Percentiles rank a stretch among this genome's conserved stretches.
Conservation (phyloP, 30 jellyfish, hydroid and myxozoan genomes). For the Catostylus mosaicus region DNA sequence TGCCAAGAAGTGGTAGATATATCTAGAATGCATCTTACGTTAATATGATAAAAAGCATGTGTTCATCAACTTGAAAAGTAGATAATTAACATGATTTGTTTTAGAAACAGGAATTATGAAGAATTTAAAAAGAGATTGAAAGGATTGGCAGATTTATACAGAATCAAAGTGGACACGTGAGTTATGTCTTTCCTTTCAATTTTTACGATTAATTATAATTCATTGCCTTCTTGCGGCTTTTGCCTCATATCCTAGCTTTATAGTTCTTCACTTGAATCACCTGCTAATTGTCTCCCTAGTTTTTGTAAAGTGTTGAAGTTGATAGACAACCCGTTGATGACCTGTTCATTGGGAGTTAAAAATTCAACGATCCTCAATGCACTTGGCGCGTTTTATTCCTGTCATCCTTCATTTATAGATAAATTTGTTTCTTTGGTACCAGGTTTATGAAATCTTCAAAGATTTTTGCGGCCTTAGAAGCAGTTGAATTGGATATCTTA, state of each 20-base stretch:
- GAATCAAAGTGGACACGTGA: conserved; percentile 69
- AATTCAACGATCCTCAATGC: background rate
- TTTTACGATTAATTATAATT: background rate
- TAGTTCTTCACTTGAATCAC: no score
- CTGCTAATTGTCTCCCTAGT: no score
- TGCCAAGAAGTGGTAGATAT: no score
- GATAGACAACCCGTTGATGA: no score
- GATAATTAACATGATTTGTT: background rate
- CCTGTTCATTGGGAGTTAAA: no score
- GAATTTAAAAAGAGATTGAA: conserved; percentile 55
- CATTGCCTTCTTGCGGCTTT: background rate
- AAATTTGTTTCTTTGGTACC: background rate
- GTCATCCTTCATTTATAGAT: background rate
- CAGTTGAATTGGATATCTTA: conserved; percentile 58
- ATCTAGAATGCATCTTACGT: no score
- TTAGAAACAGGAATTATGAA: conserved; percentile 40
- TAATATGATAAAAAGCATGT: no score
- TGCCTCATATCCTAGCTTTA: no score
- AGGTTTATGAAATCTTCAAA: conserved; percentile 74
- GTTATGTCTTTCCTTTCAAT: background rate
- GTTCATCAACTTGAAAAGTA: no score
- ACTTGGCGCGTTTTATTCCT: background rate
- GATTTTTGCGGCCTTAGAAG: conserved; percentile 71
- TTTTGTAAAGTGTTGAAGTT: no score
- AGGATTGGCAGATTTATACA: conserved; percentile 68